These are phyloP conservation scores for Caenorhabditis zanzibari DNA, from an alignment of 2,888 invertebrate genomes.

Conservation along the genomic window DNA sequence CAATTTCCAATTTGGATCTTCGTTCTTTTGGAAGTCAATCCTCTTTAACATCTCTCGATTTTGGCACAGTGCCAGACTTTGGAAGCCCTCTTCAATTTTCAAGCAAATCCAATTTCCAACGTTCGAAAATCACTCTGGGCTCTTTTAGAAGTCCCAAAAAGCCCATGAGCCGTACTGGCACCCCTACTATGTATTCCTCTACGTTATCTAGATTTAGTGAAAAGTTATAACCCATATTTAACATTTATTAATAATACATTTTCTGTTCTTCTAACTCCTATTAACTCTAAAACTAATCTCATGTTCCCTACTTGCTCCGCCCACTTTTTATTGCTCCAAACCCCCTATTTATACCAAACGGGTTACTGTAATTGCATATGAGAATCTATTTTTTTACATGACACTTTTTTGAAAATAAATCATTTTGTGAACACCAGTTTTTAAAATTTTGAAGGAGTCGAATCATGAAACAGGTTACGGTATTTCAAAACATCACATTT, in stretches of 20 bases:
- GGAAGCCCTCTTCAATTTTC: conserved; percentile 72
- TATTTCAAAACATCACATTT: too few species aligned
- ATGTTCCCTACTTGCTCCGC: not conserved
- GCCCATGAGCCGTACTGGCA: conserved; percentile 48
- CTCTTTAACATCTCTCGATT: conserved; percentile 69
- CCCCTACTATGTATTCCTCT: conserved; percentile 58
- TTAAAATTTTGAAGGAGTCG: too few species aligned
- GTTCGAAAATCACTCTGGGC: conserved; percentile 67
- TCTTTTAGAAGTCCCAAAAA: conserved; percentile 71
- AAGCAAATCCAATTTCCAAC: conserved; percentile 62
- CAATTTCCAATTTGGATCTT: conserved; percentile 72
- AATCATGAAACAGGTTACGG: too few species aligned
- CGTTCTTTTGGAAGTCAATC: conserved; percentile 74
- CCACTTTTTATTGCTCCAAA: conserved; percentile 13
- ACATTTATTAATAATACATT: not conserved
- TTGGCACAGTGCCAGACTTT: conserved; percentile 70
- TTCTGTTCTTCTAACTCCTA: not conserved
- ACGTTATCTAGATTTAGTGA: conserved; percentile 47
- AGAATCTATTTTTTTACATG: not conserved
- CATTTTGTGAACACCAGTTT: too few species aligned
- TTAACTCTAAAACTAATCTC: not conserved
- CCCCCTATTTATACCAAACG: not conserved
- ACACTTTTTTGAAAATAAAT: not conserved
- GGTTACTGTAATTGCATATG: conserved; percentile 12
- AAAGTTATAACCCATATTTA: conserved; percentile 8